Percentiles rank a stretch among this genome's conserved stretches.
These are phyloP conservation scores for Dreissena polymorpha DNA, from an alignment of 1,140 invertebrate genomes.

Conservation along the genomic window DNA sequence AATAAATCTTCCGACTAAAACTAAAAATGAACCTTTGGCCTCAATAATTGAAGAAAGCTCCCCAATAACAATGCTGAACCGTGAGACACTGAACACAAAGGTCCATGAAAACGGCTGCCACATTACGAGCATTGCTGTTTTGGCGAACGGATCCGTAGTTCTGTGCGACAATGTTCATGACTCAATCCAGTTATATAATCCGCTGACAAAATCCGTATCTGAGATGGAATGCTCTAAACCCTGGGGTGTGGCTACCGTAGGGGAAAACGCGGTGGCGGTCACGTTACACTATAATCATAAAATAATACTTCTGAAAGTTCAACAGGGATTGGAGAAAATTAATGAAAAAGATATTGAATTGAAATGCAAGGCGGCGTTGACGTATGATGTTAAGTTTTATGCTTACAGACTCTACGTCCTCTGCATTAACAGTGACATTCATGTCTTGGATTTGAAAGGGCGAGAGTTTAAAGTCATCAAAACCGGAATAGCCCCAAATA, in stretches of 20 bases:
- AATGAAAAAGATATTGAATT: slow-evolving; percentile 42
- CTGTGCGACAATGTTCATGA: slow-evolving; percentile 46
- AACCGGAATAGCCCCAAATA: slow-evolving; percentile 14
- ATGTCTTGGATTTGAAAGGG: slow-evolving; percentile 44
- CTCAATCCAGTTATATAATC: slow-evolving; percentile 31
- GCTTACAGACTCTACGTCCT: slow-evolving; percentile 36
- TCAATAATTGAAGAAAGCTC: slow-evolving; percentile 10
- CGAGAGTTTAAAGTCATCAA: slow-evolving; percentile 32
- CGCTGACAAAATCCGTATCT: slow-evolving; percentile 15
- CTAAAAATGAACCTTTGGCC: not conserved
- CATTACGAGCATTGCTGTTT: slow-evolving; percentile 24
- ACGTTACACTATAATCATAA: slow-evolving; percentile 42
- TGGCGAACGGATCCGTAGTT: slow-evolving; percentile 26
- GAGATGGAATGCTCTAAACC: slow-evolving; percentile 36
- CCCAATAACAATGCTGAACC: not conserved
- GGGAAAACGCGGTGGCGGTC: slow-evolving; percentile 37
- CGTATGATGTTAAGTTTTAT: slow-evolving; percentile 47
- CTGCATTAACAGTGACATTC: slow-evolving; percentile 38
- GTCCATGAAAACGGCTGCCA: slow-evolving; percentile 25
- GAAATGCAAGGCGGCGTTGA: slow-evolving; percentile 35
- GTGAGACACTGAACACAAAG: slow-evolving; percentile 18
- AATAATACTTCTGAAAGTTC: slow-evolving; percentile 31
- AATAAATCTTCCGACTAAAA: not conserved
- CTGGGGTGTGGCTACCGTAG: slow-evolving; percentile 32
- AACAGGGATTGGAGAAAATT: slow-evolving; percentile 13